Evolutionary conservation across 2,888 invertebrate species (phyloP).

Genomic region (Lochmaea crataegi): DNA sequence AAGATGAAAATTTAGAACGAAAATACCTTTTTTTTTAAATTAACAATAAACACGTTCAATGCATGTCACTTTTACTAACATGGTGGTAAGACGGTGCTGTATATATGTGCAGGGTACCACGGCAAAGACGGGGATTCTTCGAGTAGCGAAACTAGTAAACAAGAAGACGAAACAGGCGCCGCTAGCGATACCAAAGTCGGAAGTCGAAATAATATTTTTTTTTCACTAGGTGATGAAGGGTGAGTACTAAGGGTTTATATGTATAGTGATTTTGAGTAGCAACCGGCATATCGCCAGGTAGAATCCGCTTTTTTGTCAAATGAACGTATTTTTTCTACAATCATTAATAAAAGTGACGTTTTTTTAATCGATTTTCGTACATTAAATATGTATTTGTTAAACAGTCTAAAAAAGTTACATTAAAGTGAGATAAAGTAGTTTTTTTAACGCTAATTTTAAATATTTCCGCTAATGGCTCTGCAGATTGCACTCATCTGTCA

Average conservation of each 20-base stretch:
- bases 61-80: constrained; percentile 37
- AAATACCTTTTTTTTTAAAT: not conserved
- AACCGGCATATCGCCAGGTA: too few relatives aligned
- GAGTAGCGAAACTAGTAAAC: constrained; percentile 69
- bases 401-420: too few relatives aligned
- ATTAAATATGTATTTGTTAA: too few relatives aligned
- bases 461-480: too few relatives aligned
- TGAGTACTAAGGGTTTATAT: constrained; percentile 54
- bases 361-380: too few relatives aligned
- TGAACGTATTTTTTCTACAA: too few relatives aligned
- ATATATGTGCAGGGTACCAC: constrained; percentile 56
- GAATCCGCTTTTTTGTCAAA: too few relatives aligned
- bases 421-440: too few relatives aligned
- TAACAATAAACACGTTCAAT: not conserved
- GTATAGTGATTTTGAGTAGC: too few relatives aligned
- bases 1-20: not conserved
- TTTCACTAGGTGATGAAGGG: constrained; percentile 66
- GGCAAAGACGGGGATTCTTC: constrained; percentile 69
- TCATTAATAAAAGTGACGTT: too few relatives aligned
- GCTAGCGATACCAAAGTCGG: constrained; percentile 45
- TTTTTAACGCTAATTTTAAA: too few relatives aligned
- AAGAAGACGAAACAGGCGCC: constrained; percentile 59
- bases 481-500: too few relatives aligned
- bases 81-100: constrained; percentile 57
- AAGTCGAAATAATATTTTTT: constrained; percentile 61